Evolutionary conservation across 2,888 invertebrate species (phyloP).

Genomic region (Galeruca laticollis): DNA sequence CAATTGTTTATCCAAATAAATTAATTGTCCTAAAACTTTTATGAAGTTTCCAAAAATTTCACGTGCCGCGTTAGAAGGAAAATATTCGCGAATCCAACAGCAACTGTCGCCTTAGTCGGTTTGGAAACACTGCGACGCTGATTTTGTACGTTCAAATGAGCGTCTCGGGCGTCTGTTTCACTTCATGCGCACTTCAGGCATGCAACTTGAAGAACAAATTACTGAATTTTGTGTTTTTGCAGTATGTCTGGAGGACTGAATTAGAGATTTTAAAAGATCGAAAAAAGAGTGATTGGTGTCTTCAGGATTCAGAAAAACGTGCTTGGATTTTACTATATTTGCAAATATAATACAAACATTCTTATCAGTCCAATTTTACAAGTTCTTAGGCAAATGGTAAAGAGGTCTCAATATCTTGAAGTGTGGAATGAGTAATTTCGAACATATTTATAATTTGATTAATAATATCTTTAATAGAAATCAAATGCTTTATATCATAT

Average conservation of each 20-base stretch:
- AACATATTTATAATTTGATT: too few relatives aligned
- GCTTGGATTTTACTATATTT: too few relatives aligned
- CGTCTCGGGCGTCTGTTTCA: slow-evolving; percentile 15
- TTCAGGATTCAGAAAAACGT: too few relatives aligned
- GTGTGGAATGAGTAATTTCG: too few relatives aligned
- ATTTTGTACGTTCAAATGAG: slow-evolving; percentile 2
- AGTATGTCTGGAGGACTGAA: not conserved
- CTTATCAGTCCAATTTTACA: too few relatives aligned
- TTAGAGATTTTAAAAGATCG: not conserved
- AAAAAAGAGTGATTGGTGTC: not conserved
- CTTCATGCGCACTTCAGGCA: slow-evolving; percentile 17
- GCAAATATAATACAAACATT: too few relatives aligned
- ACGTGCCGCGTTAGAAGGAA: slow-evolving; percentile 8
- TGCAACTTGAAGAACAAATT: slow-evolving; percentile 16
- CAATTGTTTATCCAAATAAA: not conserved
- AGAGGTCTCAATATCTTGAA: too few relatives aligned
- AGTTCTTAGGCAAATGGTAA: too few relatives aligned
- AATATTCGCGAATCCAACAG: not conserved
- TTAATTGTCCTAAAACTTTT: not conserved
- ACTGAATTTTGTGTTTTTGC: slow-evolving; percentile 2
- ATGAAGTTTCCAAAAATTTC: not conserved
- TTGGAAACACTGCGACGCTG: slow-evolving; percentile 14
- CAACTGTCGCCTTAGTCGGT: not conserved
- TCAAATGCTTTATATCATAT: too few relatives aligned
- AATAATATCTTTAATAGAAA: too few relatives aligned